Percentiles rank a stretch among this genome's conserved stretches.
These are phyloP conservation scores for Mesoclemmys tuberculata DNA, from an alignment of 2,113 vertebrate species.

Conservation along the genomic window DNA sequence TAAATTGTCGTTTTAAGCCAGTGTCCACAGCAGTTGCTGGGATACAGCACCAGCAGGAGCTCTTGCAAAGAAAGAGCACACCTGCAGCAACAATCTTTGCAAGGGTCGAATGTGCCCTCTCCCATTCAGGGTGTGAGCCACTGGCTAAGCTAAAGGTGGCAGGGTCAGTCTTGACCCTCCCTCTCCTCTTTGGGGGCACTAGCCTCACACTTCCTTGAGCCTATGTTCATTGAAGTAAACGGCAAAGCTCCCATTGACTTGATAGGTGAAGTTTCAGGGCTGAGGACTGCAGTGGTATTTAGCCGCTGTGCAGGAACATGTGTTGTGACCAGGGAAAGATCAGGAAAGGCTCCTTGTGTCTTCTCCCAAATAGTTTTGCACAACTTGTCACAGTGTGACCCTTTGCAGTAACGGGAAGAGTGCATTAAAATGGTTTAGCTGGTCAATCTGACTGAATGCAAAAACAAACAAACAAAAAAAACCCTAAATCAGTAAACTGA, in stretches of 20 bases:
- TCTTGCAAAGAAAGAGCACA: not conserved
- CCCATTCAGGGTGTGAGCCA: not conserved
- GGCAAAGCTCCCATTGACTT: rapidly evolving
- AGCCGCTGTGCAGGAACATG: not conserved
- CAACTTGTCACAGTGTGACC: not conserved
- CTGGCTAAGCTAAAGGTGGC: not conserved
- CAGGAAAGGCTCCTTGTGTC: not conserved
- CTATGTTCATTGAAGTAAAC: rapidly evolving
- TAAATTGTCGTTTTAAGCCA: not conserved
- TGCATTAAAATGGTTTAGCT: constrained; percentile 1
- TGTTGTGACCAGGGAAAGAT: not conserved
- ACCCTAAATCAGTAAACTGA: not conserved
- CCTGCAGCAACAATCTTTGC: not conserved
- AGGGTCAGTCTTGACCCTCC: not conserved
- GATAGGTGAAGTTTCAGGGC: not conserved
- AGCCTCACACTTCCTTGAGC: rapidly evolving
- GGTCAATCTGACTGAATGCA: not conserved
- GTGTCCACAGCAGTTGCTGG: rapidly evolving
- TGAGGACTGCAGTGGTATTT: rapidly evolving
- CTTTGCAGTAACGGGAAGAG: not conserved
- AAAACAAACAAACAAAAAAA: not conserved
- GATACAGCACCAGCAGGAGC: not conserved
- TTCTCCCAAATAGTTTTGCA: not conserved
- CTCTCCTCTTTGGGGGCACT: not conserved
- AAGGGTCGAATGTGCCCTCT: not conserved